These are phyloP conservation scores for Drosophila tristis DNA, from an alignment of 1,140 invertebrate genomes.

Conservation along the genomic window DNA sequence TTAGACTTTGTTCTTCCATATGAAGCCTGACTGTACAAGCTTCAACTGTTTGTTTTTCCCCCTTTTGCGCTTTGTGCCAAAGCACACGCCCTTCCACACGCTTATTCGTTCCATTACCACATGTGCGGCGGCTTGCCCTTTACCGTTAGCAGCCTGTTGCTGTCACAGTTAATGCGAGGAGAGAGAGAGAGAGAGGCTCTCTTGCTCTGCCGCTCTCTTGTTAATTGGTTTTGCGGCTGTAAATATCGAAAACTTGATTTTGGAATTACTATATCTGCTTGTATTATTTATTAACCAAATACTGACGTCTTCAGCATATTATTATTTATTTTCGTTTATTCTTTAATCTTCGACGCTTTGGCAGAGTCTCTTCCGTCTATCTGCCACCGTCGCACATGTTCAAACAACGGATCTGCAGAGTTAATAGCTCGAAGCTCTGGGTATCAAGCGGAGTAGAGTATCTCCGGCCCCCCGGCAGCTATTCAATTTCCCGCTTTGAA, in stretches of 20 bases:
- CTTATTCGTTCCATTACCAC: neutral
- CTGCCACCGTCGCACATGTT: conserved; percentile 26
- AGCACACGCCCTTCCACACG: neutral
- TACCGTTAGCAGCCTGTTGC: conserved; percentile 15
- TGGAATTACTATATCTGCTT: conserved; percentile 47
- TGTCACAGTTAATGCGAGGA: no score
- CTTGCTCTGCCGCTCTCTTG: conserved; percentile 3
- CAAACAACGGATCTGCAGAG: conserved; percentile 10
- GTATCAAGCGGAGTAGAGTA: no score
- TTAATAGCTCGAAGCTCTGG: conserved; percentile 10
- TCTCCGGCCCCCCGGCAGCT: conserved; percentile 19
- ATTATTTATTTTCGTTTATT: conserved; percentile 30
- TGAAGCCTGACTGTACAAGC: conserved; percentile 31
- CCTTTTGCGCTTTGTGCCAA: conserved; percentile 20
- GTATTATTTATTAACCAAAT: conserved; percentile 41
- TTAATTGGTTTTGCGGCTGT: conserved; percentile 20
- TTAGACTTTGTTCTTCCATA: conserved; percentile 19
- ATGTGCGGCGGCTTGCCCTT: conserved; percentile 15
- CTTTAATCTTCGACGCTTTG: conserved; percentile 1
- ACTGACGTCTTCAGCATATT: conserved; percentile 42
- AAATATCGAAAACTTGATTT: conserved; percentile 74
- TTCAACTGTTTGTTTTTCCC: conserved; percentile 5
- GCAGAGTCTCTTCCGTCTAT: no score
- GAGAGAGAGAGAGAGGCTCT: neutral
- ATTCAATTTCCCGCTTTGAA: conserved; percentile 54